Evolutionary conservation across 2,113 vertebrate genomes (phyloP).

Genomic region (Smithornis capensis): DNA sequence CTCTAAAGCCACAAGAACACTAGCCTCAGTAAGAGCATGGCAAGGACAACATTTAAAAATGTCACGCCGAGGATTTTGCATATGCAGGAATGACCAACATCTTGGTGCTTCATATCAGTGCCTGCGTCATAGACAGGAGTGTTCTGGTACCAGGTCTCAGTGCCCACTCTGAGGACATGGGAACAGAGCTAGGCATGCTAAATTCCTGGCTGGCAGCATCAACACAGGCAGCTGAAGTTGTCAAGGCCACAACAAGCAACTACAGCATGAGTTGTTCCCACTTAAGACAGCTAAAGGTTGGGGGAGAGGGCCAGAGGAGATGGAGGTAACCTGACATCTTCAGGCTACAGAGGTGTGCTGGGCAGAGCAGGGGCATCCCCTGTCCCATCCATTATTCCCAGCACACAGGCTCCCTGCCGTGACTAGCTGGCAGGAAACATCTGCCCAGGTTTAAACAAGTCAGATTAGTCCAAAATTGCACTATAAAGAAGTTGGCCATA

Average conservation of each 20-base stretch:
- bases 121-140: not conserved
- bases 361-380: not conserved
- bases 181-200: not conserved
- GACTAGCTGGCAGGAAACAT: constrained; percentile 28
- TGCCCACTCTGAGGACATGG: not conserved
- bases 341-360: not conserved
- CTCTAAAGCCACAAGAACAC: not conserved
- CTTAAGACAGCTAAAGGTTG: not conserved
- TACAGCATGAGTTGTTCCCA: not conserved
- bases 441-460: not conserved
- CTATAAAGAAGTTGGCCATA: not conserved
- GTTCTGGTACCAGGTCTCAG: not conserved
- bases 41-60: not conserved
- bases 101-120: not conserved
- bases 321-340: not conserved
- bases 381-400: not conserved
- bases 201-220: not conserved
- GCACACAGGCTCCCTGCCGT: not conserved
- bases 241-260: not conserved
- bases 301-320: not conserved
- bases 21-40: not conserved
- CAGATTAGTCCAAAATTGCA: not conserved
- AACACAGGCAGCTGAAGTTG: not conserved
- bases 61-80: not conserved
- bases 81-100: rapidly evolving